Percentiles rank a stretch among this genome's conserved stretches.
These are phyloP conservation scores for Eilema griseolum DNA, from an alignment of 2,888 invertebrate species.

Conservation along the genomic window DNA sequence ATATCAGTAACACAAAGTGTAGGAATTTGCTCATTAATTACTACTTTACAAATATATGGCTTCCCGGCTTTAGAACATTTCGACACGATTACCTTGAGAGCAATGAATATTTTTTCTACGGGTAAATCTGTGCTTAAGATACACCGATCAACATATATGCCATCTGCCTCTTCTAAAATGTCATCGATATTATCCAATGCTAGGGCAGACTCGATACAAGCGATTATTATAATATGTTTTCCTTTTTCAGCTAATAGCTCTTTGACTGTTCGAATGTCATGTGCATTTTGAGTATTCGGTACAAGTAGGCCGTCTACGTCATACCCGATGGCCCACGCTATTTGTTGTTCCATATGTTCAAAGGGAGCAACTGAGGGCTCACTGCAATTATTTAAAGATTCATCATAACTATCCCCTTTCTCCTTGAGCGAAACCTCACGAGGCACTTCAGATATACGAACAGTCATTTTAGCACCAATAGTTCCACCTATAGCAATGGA, in stretches of 20 bases:
- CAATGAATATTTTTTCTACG: constrained; percentile 94
- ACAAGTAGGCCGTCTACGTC: constrained; percentile 79
- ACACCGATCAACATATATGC: constrained; percentile 95
- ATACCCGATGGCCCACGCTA: constrained; percentile 78
- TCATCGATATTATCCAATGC: constrained; percentile 88
- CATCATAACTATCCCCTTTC: constrained; percentile 75
- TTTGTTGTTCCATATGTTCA: constrained; percentile 86
- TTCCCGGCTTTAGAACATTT: constrained; percentile 94
- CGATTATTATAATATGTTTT: constrained; percentile 78
- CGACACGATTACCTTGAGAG: constrained; percentile 94
- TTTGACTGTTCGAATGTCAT: constrained; percentile 70
- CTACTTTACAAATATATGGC: constrained; percentile 95
- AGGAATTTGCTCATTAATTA: constrained; percentile 94
- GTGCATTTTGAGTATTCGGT: constrained; percentile 66
- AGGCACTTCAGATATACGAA: constrained; percentile 84
- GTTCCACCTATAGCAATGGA: constrained; percentile 83
- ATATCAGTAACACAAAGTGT: constrained; percentile 93
- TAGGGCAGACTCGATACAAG: constrained; percentile 71
- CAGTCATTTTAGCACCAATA: constrained; percentile 83
- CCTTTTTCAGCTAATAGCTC: constrained; percentile 73
- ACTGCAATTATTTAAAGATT: constrained; percentile 68
- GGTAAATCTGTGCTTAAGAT: constrained; percentile 95
- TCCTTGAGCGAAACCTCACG: constrained; percentile 72
- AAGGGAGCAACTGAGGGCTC: constrained; percentile 90
- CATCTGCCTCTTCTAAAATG: constrained; percentile 92